Conservation (phyloP, 2,113 vertebrate genomes). For the Hypomesus transpacificus region DNA sequence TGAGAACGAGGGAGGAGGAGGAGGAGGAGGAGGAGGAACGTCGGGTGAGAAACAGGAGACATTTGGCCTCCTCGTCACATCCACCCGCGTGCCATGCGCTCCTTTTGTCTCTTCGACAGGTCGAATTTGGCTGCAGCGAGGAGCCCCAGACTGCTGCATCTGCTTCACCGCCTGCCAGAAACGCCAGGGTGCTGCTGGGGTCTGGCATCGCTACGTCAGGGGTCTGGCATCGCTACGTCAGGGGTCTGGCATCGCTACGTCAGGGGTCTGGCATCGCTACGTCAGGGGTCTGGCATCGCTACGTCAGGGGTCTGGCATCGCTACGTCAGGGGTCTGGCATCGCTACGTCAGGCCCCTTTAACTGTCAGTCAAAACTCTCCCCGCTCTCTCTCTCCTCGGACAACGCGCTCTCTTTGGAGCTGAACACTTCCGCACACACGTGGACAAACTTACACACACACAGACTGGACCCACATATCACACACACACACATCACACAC, state of each 20-base stretch:
- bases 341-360: not conserved
- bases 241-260: too few species aligned
- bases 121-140: slow-evolving; percentile 30
- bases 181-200: slow-evolving; percentile 16
- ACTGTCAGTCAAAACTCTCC: slow-evolving; percentile 48
- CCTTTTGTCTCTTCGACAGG: slow-evolving; percentile 36
- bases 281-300: too few species aligned
- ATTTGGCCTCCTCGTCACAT: slow-evolving; percentile 24
- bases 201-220: slow-evolving; percentile 29
- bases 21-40: not conserved
- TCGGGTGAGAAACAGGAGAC: slow-evolving; percentile 2
- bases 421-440: slow-evolving; percentile 17
- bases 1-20: not conserved
- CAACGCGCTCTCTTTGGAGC: not conserved
- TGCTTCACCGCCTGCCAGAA: slow-evolving; percentile 28
- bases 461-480: not conserved
- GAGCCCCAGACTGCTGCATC: slow-evolving; percentile 35
- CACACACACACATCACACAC: not conserved
- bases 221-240: too few species aligned
- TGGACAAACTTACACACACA: slow-evolving; percentile 14
- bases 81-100: slow-evolving; percentile 22
- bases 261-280: too few species aligned
- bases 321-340: too few species aligned
- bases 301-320: too few species aligned
- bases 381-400: slow-evolving; percentile 7